A percentile compares a stretch with the other conserved stretches of the same genome.
phyloP scores from a whole-genome alignment of 1,140 invertebrate species.

The Saccostrea echinata region DNA sequence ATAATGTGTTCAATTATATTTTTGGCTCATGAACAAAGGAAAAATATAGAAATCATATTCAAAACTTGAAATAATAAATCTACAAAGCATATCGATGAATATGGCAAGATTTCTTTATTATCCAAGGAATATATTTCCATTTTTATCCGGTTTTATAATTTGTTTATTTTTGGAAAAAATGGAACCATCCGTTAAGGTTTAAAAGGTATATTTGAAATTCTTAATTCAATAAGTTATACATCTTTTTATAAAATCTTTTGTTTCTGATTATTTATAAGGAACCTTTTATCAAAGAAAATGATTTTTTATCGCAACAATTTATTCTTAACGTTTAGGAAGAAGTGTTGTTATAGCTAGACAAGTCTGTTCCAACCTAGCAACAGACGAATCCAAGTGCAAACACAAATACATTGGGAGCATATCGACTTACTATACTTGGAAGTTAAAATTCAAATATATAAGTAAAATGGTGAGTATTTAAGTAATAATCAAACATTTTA shows the following conservation, averaged over 20 bases:
- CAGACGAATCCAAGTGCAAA: conserved; percentile 25
- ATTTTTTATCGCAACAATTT: no score
- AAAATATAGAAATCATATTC: no score
- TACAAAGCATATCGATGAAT: no score
- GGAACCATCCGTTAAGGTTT: neutral
- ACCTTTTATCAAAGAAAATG: no score
- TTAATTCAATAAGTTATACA: neutral
- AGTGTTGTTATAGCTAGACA: no score
- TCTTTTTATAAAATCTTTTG: no score
- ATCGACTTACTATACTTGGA: neutral
- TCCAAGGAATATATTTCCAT: neutral
- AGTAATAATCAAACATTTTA: no score
- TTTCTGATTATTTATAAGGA: no score
- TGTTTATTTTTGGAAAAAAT: neutral
- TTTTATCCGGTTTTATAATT: neutral
- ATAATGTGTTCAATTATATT: no score
- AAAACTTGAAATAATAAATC: no score
- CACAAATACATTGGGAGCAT: conserved; percentile 14
- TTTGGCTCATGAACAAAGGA: no score
- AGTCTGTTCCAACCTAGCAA: conserved; percentile 21
- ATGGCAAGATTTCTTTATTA: neutral
- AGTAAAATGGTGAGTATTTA: conserved; percentile 5
- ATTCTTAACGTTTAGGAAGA: no score
- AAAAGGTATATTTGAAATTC: neutral
- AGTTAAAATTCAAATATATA: neutral